Percentiles rank a stretch among this genome's conserved stretches.
These are phyloP conservation scores for Chromis chromis DNA, from an alignment of 2,797 vertebrate genomes.

Conservation along the genomic window DNA sequence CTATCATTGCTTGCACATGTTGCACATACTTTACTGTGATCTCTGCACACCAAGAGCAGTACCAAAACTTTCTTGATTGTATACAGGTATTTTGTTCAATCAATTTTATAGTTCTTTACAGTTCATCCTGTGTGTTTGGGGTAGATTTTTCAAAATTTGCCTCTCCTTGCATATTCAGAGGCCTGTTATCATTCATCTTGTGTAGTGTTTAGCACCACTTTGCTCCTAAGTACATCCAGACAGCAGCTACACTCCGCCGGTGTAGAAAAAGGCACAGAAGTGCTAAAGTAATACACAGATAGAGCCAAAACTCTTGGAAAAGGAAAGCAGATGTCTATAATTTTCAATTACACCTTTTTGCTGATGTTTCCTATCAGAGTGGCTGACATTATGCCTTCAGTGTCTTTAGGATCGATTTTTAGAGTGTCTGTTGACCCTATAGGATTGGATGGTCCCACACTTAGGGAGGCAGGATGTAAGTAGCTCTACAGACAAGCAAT, in stretches of 20 bases:
- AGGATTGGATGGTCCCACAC: slow-evolving; percentile 60
- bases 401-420: slow-evolving; percentile 67
- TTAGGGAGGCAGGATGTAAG: slow-evolving; percentile 61
- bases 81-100: background rate
- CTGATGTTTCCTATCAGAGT: slow-evolving; percentile 62
- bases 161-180: too few relatives aligned
- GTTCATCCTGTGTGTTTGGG: background rate
- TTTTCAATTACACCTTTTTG: slow-evolving; percentile 69
- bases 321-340: slow-evolving; percentile 43
- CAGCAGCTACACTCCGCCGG: background rate
- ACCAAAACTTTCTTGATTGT: too few relatives aligned
- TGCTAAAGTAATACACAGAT: slow-evolving; percentile 30
- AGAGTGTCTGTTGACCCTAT: slow-evolving; percentile 46
- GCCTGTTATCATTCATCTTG: background rate
- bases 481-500: slow-evolving; percentile 64
- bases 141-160: too few relatives aligned
- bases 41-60: too few relatives aligned
- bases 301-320: slow-evolving; percentile 30
- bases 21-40: too few relatives aligned
- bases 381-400: slow-evolving; percentile 62
- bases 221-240: slow-evolving; percentile 3
- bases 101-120: background rate
- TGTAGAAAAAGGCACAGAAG: slow-evolving; percentile 5
- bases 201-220: slow-evolving; percentile 10
- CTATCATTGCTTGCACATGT: too few relatives aligned